Conservation (phyloP, 2,113 vertebrate species). For the Malurus alboscapulatus region DNA sequence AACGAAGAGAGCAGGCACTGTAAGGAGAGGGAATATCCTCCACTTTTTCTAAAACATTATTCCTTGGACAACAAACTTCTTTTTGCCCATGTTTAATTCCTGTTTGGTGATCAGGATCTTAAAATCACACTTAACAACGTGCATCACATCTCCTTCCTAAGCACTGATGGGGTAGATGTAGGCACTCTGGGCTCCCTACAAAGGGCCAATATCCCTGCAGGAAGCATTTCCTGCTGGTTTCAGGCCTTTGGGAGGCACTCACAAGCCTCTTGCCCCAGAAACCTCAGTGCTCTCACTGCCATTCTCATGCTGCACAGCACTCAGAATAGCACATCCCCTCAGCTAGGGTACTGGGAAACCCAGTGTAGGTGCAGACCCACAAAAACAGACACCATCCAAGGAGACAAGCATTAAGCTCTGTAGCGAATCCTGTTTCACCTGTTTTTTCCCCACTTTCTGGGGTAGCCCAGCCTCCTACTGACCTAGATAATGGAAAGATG, state of each 20-base stretch:
- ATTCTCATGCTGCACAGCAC: neutral
- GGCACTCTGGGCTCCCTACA: neutral
- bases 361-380: neutral
- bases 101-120: neutral
- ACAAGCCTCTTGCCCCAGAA: neutral
- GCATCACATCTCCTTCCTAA: neutral
- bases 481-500: constrained; percentile 45
- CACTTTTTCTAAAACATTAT: neutral
- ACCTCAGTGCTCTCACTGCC: neutral
- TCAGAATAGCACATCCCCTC: rapidly evolving
- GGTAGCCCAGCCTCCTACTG: neutral
- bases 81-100: neutral
- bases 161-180: rapidly evolving
- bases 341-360: neutral
- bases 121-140: neutral
- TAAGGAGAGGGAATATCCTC: neutral
- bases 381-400: neutral
- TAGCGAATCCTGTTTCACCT: neutral
- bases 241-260: neutral
- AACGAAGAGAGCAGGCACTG: neutral
- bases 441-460: neutral
- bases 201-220: rapidly evolving
- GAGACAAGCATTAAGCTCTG: neutral
- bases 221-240: neutral
- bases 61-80: neutral